Evolutionary conservation across 2,888 invertebrate species (phyloP).

Genomic region (Parelbella ahira): DNA sequence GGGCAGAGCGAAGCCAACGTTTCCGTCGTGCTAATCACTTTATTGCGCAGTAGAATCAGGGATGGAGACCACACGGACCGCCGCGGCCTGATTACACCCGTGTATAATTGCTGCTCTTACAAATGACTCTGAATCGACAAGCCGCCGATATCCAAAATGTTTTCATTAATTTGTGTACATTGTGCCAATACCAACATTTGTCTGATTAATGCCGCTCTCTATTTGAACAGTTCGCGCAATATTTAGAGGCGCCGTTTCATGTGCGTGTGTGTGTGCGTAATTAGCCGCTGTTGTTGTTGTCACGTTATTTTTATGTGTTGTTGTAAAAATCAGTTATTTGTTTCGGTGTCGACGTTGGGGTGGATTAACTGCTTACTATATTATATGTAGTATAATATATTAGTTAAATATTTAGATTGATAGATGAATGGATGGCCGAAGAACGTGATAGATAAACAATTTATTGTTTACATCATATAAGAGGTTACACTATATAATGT

Average conservation of each 20-base stretch:
- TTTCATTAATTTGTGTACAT: slow-evolving; percentile 76
- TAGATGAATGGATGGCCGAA: too few species aligned
- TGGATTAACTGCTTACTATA: too few species aligned
- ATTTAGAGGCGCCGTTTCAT: too few species aligned
- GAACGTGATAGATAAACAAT: too few species aligned
- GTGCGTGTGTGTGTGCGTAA: too few species aligned
- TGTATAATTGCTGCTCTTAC: slow-evolving; percentile 73
- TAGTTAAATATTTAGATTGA: too few species aligned
- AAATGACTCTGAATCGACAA: slow-evolving; percentile 65
- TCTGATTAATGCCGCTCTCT: slow-evolving; percentile 51
- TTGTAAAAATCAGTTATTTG: neutral
- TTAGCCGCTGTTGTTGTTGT: too few species aligned
- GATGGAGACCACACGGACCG: slow-evolving; percentile 42
- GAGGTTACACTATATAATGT: too few species aligned
- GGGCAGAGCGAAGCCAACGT: slow-evolving; percentile 28
- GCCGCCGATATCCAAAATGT: slow-evolving; percentile 60
- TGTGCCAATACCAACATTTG: slow-evolving; percentile 63
- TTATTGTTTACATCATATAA: too few species aligned
- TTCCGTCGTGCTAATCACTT: slow-evolving; percentile 41
- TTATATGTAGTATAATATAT: too few species aligned
- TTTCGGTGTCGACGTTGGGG: too few species aligned
- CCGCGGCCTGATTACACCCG: slow-evolving; percentile 62
- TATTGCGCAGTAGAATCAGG: slow-evolving; percentile 39
- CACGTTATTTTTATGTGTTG: neutral
- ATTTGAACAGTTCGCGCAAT: slow-evolving; percentile 12